Evolutionary conservation across 2,888 invertebrate genomes (phyloP).

Genomic region (Apamea epomidion): DNA sequence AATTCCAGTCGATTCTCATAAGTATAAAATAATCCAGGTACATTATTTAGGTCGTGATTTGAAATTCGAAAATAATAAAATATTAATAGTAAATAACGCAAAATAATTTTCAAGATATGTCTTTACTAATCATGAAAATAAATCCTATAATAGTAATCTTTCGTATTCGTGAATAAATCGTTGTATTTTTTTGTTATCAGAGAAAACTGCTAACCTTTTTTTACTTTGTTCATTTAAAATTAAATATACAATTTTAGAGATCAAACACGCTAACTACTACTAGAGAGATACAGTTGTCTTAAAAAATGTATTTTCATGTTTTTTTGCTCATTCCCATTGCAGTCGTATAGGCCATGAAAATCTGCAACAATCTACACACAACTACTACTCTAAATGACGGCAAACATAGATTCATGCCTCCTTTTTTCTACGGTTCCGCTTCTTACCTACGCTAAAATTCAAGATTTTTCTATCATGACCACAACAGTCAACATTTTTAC

Average conservation of each 20-base stretch:
- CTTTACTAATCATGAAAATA: constrained; percentile 15
- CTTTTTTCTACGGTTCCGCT: constrained; percentile 5
- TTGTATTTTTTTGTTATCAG: constrained; percentile 32
- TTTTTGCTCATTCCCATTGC: not conserved
- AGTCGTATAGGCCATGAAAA: constrained; percentile 34
- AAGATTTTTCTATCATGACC: constrained; percentile 2
- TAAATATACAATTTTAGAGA: constrained; percentile 51
- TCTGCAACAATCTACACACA: constrained; percentile 24
- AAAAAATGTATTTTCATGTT: not conserved
- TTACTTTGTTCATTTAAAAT: constrained; percentile 24
- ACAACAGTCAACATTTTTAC: constrained; percentile 15
- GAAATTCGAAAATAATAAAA: constrained; percentile 21
- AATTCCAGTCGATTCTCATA: constrained; percentile 41
- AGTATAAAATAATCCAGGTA: constrained; percentile 49
- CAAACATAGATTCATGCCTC: constrained; percentile 51
- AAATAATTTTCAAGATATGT: constrained; percentile 19
- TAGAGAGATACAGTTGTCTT: constrained; percentile 33
- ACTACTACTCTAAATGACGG: constrained; percentile 38
- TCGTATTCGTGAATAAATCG: constrained; percentile 39
- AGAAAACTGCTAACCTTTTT: constrained; percentile 1
- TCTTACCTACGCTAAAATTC: constrained; percentile 6
- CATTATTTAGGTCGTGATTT: constrained; percentile 36
- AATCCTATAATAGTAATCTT: constrained; percentile 4
- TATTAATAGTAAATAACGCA: constrained; percentile 20
- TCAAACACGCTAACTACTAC: constrained; percentile 39